Base-by-base conservation (phyloP, 2,797 vertebrate genomes). In the Acrossocheilus wenchowensis region DNA sequence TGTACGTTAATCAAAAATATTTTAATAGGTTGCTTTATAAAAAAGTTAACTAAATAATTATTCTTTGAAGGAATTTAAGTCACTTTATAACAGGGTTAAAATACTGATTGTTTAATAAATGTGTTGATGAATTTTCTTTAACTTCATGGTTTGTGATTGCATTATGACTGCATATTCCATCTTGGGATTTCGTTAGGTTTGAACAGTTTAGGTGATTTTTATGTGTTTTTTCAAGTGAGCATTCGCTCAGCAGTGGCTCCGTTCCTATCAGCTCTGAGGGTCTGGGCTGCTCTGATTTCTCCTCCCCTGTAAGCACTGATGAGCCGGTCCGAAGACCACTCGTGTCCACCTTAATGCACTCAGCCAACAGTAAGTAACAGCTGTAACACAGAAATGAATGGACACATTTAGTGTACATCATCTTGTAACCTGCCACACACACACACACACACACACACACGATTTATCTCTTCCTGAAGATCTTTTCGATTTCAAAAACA, bases 221-320 rank as follows among this genome's bases (percentile, higher is more conserved):
- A 3, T 87, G 19, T 91, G 23, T 81, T 88, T 90, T 64, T 78
- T 26, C 26, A 26, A 96, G 96, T 62, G 93, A 94, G 48, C 89
- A 92, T 36, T 94, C 94, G 0, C 43, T 89, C 7, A 93, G 91
- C 87, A 94, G 92, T 84, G 93, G 88, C 57, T 95, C 91, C 11
- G 15, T 94, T 26, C 94, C 90, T 0, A 82, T 95, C 86, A 96
- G 95, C 87, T 96, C 96, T 36, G 95, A 95, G 11, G 96, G 95
- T 45, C 74, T 96, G 73, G 94, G 93, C 34, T 91, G 92, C 87
- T 94, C 94, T 0, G 91, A 95, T 60, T 83, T 92, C 39, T 94
- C 95, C n/a, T 92, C 92, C 64, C 90, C 94, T 11, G 79, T 94
- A 83, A 93, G 89, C 17, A 34, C 87, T 64, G 91, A 95, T 75